These are phyloP conservation scores for Mechanitis messenoides DNA, from an alignment of 2,888 invertebrate genomes.

Conservation along the genomic window DNA sequence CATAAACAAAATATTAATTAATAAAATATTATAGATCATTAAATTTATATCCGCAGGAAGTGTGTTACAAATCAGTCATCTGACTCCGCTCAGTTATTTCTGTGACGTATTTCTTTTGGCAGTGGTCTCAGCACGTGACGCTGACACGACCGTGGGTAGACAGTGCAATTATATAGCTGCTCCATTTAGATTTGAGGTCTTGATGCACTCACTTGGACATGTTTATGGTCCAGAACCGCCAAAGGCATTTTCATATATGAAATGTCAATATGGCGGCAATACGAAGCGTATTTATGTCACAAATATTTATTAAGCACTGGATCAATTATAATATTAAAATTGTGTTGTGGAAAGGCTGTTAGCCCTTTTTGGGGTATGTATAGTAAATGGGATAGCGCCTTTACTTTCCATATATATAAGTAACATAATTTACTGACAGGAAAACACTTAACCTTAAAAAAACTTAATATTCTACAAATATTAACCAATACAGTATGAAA, in stretches of 20 bases:
- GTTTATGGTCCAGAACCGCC: background rate
- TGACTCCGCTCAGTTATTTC: slow-evolving; percentile 35
- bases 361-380: no score
- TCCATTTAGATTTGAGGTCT: slow-evolving; percentile 23
- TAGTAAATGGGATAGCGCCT: no score
- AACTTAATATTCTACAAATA: no score
- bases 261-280: slow-evolving; percentile 11
- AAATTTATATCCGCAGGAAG: slow-evolving; percentile 28
- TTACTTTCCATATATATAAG: no score
- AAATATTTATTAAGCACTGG: no score
- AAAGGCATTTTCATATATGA: slow-evolving; percentile 9
- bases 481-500: no score
- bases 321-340: no score
- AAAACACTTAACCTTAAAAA: no score
- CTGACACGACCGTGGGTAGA: slow-evolving; percentile 30
- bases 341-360: no score
- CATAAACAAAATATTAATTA: no score
- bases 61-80: slow-evolving; percentile 16
- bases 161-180: slow-evolving; percentile 24
- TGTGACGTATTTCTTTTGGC: slow-evolving; percentile 48
- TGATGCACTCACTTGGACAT: slow-evolving; percentile 11
- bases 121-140: slow-evolving; percentile 43
- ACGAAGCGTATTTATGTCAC: no score
- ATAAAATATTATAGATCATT: background rate
- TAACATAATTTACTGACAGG: no score